These are phyloP conservation scores for Phlogophora meticulosa DNA, from an alignment of 2,888 invertebrate species.

Conservation along the genomic window DNA sequence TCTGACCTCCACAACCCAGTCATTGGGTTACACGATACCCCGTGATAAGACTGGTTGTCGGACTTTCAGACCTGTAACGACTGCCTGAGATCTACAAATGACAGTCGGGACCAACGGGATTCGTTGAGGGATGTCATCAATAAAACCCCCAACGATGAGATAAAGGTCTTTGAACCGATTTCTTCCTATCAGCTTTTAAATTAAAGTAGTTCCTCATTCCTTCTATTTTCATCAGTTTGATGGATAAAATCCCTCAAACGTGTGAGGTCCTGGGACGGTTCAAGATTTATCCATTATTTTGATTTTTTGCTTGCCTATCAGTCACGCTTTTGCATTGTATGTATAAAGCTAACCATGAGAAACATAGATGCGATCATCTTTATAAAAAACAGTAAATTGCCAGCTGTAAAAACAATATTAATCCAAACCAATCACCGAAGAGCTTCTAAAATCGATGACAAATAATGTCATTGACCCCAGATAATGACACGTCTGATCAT, in stretches of 20 bases:
- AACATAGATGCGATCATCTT: constrained; percentile 21
- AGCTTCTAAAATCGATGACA: constrained; percentile 52
- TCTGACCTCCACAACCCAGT: too few relatives aligned
- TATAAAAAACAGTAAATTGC: constrained; percentile 33
- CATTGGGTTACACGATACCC: too few relatives aligned
- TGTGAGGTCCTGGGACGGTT: not conserved
- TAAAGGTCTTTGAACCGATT: too few relatives aligned
- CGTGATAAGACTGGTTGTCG: too few relatives aligned
- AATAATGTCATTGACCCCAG: constrained; percentile 60
- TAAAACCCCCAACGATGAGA: too few relatives aligned
- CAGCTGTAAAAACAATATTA: constrained; percentile 41
- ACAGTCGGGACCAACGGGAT: too few relatives aligned
- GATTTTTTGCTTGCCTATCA: constrained; percentile 15
- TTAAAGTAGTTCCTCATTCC: too few relatives aligned
- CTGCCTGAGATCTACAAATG: too few relatives aligned
- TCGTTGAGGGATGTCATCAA: too few relatives aligned
- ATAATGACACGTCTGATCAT: constrained; percentile 57
- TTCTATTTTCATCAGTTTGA: too few relatives aligned
- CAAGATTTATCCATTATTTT: not conserved
- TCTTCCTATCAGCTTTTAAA: too few relatives aligned
- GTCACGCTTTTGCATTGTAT: not conserved
- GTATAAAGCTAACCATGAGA: not conserved
- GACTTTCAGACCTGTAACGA: too few relatives aligned
- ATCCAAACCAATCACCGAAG: constrained; percentile 36
- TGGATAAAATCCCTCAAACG: not conserved